A percentile compares a stretch with the other conserved stretches of the same genome.
Conservation (phyloP, 2,888 invertebrate genomes). For the Thera britannica region DNA sequence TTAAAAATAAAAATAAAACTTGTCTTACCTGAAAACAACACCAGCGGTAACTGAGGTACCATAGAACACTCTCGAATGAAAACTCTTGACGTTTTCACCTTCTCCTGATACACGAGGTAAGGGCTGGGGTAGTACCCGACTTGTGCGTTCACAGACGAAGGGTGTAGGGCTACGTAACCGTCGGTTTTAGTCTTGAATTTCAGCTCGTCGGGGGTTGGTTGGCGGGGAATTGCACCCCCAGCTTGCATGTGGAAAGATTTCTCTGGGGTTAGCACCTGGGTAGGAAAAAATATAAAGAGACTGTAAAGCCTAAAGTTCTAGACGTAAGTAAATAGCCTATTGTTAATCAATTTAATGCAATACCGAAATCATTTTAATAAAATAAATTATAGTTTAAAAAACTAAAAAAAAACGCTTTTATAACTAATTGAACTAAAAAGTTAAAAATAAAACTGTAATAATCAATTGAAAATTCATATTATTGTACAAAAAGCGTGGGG, state of each 20-base stretch:
- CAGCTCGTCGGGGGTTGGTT: constrained; percentile 88
- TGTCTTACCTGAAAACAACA: constrained; percentile 85
- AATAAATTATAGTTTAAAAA: too few relatives aligned
- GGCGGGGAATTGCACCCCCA: constrained; percentile 90
- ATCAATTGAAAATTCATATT: too few relatives aligned
- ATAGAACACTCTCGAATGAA: constrained; percentile 93
- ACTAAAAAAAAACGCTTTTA: too few relatives aligned
- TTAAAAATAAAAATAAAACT: too few relatives aligned
- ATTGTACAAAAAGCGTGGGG: too few relatives aligned
- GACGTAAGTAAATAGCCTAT: too few relatives aligned
- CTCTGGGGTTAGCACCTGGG: constrained; percentile 90
- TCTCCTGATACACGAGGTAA: constrained; percentile 92
- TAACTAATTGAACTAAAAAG: too few relatives aligned
- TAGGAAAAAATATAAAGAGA: too few relatives aligned
- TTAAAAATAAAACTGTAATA: too few relatives aligned
- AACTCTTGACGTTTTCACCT: constrained; percentile 91
- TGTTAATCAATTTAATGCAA: too few relatives aligned
- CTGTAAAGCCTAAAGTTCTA: too few relatives aligned
- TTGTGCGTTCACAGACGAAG: constrained; percentile 90
- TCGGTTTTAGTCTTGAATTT: constrained; percentile 90
- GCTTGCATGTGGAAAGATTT: constrained; percentile 90
- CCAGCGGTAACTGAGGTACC: constrained; percentile 90
- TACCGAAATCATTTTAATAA: too few relatives aligned
- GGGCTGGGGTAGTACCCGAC: constrained; percentile 89
- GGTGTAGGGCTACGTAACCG: constrained; percentile 90